These are phyloP conservation scores for Ecliptopera silaceata DNA, from an alignment of 2,888 invertebrate genomes.

Conservation along the genomic window DNA sequence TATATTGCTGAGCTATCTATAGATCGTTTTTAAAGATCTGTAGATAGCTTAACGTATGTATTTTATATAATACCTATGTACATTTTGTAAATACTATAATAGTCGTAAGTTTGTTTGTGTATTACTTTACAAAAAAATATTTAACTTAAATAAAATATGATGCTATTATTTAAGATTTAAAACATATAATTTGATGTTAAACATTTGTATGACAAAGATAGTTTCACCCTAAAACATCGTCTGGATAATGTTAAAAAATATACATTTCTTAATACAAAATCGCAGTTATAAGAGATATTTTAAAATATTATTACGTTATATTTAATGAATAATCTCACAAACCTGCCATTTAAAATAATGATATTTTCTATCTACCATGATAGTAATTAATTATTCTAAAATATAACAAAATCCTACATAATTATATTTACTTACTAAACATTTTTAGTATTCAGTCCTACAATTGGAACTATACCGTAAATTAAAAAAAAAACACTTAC, in stretches of 20 bases:
- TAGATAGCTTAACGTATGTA: too few relatives aligned
- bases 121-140: too few relatives aligned
- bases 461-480: neutral
- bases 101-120: too few relatives aligned
- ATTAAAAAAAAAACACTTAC: neutral
- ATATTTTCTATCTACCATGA: slow-evolving; percentile 21
- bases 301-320: neutral
- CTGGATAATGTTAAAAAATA: slow-evolving; percentile 4
- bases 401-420: neutral
- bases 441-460: neutral
- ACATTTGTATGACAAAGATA: neutral
- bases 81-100: too few relatives aligned
- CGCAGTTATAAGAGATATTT: neutral
- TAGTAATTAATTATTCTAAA: slow-evolving; percentile 6
- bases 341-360: slow-evolving; percentile 10
- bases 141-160: too few relatives aligned
- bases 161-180: neutral
- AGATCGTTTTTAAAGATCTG: too few relatives aligned
- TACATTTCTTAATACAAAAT: slow-evolving; percentile 3
- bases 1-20: too few relatives aligned
- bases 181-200: neutral
- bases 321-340: slow-evolving; percentile 16
- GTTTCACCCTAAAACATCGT: neutral
- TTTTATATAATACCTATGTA: too few relatives aligned
- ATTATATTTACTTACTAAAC: neutral